Base-by-base conservation (phyloP, 2,888 invertebrate genomes). In the Isoperla grammatica region DNA sequence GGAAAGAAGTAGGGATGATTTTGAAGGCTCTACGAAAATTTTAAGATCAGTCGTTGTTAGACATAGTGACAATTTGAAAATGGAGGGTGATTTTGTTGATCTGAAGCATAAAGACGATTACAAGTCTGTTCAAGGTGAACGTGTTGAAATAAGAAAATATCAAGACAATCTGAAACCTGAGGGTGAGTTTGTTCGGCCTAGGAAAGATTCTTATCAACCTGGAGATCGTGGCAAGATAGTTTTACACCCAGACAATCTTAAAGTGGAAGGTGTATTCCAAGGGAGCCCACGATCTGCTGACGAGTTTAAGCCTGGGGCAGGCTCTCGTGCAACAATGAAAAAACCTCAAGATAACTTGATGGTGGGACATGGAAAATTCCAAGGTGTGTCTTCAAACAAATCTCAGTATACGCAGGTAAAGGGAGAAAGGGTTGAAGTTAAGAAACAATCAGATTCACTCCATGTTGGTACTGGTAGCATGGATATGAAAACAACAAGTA, bases 331-430 rank as follows among this genome's bases (percentile, higher is more conserved):
- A 43, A 48, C 61, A 22, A 57, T 65, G 4, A 62, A 60, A 23
- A 65, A 65, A 19, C 67, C 65, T n/a, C 58, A 64, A 12, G 68
- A 68, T 60, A 70, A 69, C 56, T 61, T 69, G 0, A 79, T 74
- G 69, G 81, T 87, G 79, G 85, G 86, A 71, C 87, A 87, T 1
- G 79, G 60, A 12, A 54, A 60, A 12, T 64, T 64, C 22, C 59
- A 62, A 23, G 64, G 62, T 9, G 4, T 79, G 79, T 42, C 70
- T 78, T 62, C 67, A 70, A 64, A 60, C 71, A 15, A 69, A 67
- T 53, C 73, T 71, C 61, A 64, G 39, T 64, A 48, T 40, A 60
- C 48, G 19, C 42, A 59, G 5, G 78, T 79, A 9, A 62, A 71
- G 50, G 79, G 79, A 1, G 80, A 79, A 65, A 71, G 79, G 19